Evolutionary conservation across 2,113 vertebrate genomes (phyloP).

Genomic region (Lampris incognitus): DNA sequence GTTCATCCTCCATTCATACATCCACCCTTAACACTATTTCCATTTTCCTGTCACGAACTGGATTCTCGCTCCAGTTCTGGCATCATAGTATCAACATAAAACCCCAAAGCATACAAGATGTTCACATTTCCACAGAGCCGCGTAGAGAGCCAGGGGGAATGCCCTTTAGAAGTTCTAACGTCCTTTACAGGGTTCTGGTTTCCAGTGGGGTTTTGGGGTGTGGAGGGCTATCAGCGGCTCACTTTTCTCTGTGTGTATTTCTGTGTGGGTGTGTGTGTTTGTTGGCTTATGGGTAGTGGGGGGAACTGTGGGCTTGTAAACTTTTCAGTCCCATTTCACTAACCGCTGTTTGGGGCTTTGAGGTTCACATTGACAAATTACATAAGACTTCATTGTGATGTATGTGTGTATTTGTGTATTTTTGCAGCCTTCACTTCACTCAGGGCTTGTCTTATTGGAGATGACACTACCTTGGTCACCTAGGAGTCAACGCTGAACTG

Average conservation of each 20-base stretch:
- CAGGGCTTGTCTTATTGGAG: too few species aligned
- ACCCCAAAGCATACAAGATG: not conserved
- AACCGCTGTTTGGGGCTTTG: not conserved
- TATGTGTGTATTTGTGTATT: not conserved
- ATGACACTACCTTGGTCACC: not conserved
- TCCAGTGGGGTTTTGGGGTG: not conserved
- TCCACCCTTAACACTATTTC: too few species aligned
- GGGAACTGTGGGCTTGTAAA: not conserved
- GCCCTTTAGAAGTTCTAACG: not conserved
- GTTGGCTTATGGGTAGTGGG: not conserved
- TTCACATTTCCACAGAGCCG: not conserved
- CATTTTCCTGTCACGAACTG: too few species aligned
- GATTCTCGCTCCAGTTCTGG: too few species aligned
- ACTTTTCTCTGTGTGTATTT: not conserved
- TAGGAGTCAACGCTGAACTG: constrained; percentile 6
- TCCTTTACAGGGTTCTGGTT: constrained; percentile 16
- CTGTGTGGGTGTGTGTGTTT: not conserved
- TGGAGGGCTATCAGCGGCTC: not conserved
- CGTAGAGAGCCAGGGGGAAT: not conserved
- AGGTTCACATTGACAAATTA: constrained; percentile 9
- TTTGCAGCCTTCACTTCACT: not conserved
- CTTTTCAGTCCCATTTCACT: not conserved
- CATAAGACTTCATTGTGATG: not conserved
- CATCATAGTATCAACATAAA: too few species aligned
- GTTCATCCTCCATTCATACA: too few species aligned